phyloP scores from a whole-genome alignment of 2,797 vertebrate genomes.

The Psittacula derbiana region DNA sequence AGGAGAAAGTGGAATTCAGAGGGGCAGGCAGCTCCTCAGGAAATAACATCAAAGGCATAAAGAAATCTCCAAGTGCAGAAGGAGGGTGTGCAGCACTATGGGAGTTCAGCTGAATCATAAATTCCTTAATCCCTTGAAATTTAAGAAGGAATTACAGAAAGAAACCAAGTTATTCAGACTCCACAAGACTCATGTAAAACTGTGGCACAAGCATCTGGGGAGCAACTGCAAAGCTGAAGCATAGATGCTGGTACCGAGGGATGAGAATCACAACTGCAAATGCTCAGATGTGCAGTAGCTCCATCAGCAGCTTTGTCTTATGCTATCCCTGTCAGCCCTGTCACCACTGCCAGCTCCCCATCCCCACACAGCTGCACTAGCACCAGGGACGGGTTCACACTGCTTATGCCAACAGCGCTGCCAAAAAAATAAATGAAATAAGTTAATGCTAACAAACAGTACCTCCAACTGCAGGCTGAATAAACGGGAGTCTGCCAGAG shows the following conservation, averaged over 20 bases:
- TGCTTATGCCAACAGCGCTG: not conserved
- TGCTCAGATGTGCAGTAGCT: not conserved
- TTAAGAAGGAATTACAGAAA: not conserved
- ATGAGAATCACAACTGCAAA: not conserved
- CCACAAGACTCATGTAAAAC: not conserved
- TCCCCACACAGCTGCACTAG: not conserved
- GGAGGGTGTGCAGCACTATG: not conserved
- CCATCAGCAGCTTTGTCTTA: not conserved
- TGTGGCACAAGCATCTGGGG: not conserved
- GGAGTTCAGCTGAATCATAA: slow-evolving; percentile 31
- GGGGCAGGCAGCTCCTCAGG: not conserved
- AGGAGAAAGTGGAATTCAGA: not conserved
- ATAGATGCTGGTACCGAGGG: accelerated
- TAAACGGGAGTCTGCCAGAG: not conserved
- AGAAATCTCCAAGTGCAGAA: not conserved
- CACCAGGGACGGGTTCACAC: not conserved
- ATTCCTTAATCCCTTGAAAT: slow-evolving; percentile 32
- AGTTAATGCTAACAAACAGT: not conserved
- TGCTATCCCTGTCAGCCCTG: not conserved
- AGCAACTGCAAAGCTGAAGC: not conserved
- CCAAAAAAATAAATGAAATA: not conserved
- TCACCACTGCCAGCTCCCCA: not conserved
- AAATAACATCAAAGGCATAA: not conserved
- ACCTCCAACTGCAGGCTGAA: not conserved
- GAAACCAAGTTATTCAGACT: not conserved